phyloP scores from a whole-genome alignment of 2,113 vertebrate species.

The Brachyhypopomus occidentalis region DNA sequence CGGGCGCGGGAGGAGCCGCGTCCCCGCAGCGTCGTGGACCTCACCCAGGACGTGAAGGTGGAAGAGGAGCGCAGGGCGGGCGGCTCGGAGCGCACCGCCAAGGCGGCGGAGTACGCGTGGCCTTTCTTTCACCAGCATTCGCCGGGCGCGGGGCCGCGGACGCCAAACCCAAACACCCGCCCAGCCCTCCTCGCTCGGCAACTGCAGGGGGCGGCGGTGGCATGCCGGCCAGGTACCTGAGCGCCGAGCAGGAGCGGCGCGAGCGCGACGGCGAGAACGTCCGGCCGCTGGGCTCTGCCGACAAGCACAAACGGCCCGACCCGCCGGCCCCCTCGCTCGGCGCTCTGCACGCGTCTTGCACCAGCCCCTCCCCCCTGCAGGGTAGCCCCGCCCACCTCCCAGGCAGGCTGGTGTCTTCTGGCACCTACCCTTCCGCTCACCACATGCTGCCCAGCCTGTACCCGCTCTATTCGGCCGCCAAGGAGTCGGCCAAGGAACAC shows the following conservation, averaged over 20 bases:
- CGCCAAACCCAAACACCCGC: conserved; percentile 75
- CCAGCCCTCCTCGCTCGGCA: conserved; percentile 72
- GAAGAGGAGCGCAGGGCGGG: conserved; percentile 82
- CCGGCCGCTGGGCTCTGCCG: conserved; percentile 59
- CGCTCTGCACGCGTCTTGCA: conserved; percentile 78
- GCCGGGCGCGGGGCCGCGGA: conserved; percentile 58
- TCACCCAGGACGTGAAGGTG: conserved; percentile 77
- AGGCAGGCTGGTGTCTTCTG: conserved; percentile 53
- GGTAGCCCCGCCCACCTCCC: conserved; percentile 60
- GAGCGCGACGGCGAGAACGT: conserved; percentile 76
- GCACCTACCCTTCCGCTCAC: conserved; percentile 71
- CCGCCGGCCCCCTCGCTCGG: conserved; percentile 71
- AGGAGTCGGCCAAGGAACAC: conserved; percentile 87
- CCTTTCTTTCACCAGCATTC: conserved; percentile 73
- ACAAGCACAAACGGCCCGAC: conserved; percentile 77
- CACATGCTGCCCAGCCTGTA: conserved; percentile 76
- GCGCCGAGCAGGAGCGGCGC: conserved; percentile 77
- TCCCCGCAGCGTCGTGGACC: conserved; percentile 78
- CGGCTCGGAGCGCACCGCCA: conserved; percentile 65
- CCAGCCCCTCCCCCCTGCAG: conserved; percentile 75
- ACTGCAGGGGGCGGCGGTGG: conserved; percentile 69
- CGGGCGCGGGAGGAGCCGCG: conserved; percentile 74
- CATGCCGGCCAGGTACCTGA: conserved; percentile 66
- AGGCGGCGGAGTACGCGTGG: conserved; percentile 67
- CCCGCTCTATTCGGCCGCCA: conserved; percentile 76